Evolutionary conservation across 2,113 vertebrate species (phyloP).

Genomic region (Scomber scombrus): DNA sequence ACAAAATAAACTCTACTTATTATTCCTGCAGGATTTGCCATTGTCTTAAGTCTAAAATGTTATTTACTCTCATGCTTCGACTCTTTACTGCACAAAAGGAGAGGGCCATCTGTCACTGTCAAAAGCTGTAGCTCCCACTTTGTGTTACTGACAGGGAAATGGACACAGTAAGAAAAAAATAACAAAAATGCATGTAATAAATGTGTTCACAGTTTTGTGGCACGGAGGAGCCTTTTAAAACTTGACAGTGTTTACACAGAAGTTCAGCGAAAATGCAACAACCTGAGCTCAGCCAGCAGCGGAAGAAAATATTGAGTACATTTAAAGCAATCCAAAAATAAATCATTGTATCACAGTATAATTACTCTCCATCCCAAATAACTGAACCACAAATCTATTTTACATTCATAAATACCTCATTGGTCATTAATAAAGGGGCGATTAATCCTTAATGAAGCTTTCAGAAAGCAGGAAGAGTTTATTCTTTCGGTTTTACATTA

Average conservation of each 20-base stretch:
- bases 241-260: not conserved
- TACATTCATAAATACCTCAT: too few species aligned
- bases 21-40: not conserved
- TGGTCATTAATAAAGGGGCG: too few species aligned
- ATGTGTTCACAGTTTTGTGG: not conserved
- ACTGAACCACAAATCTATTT: too few species aligned
- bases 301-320: not conserved
- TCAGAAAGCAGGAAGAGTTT: too few species aligned
- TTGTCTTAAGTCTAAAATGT: not conserved
- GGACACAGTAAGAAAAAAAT: constrained; percentile 27
- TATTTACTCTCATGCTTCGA: constrained; percentile 26
- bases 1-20: constrained; percentile 21
- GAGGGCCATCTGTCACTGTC: constrained; percentile 37
- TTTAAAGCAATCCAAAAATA: not conserved
- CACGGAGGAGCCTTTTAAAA: not conserved
- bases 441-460: too few species aligned
- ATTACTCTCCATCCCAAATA: too few species aligned
- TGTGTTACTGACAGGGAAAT: constrained; percentile 20
- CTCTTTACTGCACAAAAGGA: not conserved
- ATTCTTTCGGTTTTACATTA: too few species aligned
- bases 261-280: not conserved
- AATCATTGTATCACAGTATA: too few species aligned
- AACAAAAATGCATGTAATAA: constrained; percentile 42
- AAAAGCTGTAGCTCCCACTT: constrained; percentile 15
- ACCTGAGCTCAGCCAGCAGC: not conserved